Percentiles rank a stretch among this genome's conserved stretches.
Evolutionary conservation across 2,113 vertebrate species (phyloP).

Genomic region (Mustela nigripes): DNA sequence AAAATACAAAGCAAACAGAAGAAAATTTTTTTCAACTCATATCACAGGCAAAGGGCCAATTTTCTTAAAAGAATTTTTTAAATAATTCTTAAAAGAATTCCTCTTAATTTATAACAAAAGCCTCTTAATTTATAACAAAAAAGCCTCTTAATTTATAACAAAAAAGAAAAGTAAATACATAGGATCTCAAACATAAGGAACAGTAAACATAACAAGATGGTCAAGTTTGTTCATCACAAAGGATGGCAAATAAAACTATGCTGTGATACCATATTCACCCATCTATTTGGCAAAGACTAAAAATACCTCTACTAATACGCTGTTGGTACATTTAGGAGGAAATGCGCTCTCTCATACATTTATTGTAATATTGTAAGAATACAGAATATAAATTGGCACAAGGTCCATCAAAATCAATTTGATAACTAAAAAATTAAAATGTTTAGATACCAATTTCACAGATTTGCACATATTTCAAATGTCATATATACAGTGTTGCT

Average conservation of each 20-base stretch:
- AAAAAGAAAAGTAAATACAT: slow-evolving; percentile 29
- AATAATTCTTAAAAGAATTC: not conserved
- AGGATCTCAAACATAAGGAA: not conserved
- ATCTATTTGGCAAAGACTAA: not conserved
- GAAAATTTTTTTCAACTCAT: not conserved
- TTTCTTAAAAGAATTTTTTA: not conserved
- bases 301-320: not conserved
- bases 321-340: not conserved
- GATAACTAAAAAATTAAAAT: not conserved
- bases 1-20: not conserved
- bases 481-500: not conserved
- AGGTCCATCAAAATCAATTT: not conserved
- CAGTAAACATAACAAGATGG: not conserved
- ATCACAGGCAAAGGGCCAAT: not conserved
- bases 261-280: not conserved
- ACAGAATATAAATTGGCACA: not conserved
- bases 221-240: not conserved
- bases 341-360: not conserved
- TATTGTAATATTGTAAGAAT: not conserved
- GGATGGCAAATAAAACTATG: not conserved
- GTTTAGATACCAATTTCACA: not conserved
- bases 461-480: not conserved
- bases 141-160: not conserved
- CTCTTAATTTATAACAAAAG: not conserved
- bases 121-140: not conserved